Conservation (phyloP, 2,888 invertebrate species). For the Achlya flavicornis region DNA sequence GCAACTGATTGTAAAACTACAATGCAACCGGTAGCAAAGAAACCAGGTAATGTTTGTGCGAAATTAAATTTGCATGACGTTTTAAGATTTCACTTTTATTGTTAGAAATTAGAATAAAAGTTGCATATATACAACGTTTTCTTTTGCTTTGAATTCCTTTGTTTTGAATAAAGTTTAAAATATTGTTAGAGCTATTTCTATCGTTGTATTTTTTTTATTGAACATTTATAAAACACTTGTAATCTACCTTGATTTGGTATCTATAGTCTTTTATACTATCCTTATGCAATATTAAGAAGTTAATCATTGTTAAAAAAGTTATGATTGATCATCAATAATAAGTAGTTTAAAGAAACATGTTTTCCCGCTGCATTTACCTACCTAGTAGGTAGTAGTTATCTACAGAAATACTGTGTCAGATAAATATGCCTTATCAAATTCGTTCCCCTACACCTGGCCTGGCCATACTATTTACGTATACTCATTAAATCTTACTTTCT, state of each 20-base stretch:
- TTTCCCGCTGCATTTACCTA: no score
- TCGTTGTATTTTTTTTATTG: background rate
- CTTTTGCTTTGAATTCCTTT: background rate
- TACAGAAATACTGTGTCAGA: background rate
- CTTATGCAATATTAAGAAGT: no score
- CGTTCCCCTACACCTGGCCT: background rate
- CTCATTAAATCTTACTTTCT: conserved; percentile 2
- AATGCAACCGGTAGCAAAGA: conserved; percentile 41
- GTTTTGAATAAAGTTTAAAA: background rate
- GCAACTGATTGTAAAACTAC: conserved; percentile 48
- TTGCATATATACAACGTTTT: conserved; percentile 26
- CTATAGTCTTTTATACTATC: no score
- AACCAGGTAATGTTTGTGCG: conserved; percentile 59
- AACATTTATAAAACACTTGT: background rate
- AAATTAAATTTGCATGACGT: conserved; percentile 67
- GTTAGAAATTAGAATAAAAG: conserved; percentile 56
- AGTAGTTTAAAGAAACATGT: no score
- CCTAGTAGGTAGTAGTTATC: no score
- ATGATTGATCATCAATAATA: no score
- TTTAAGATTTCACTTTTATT: conserved; percentile 76
- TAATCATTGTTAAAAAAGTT: no score
- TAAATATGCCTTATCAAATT: background rate
- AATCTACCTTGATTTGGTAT: no score
- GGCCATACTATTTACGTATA: background rate
- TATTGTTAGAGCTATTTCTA: background rate